Conservation (phyloP, 1,140 invertebrate genomes). For the Dreissena rostriformis region DNA sequence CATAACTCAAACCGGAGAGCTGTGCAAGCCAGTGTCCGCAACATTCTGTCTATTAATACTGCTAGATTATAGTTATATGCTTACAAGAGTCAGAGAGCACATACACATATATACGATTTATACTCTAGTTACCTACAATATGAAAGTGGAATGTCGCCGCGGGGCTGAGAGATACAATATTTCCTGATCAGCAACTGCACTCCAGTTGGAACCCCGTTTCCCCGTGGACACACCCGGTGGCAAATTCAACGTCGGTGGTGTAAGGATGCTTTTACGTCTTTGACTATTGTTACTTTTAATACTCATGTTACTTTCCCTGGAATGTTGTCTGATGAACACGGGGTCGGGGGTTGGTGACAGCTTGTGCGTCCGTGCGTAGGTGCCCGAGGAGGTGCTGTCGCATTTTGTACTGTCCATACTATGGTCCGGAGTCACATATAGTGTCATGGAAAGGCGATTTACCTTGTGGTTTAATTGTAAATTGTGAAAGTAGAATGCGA, state of each 20-base stretch:
- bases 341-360: not conserved
- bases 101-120: no score
- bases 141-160: constrained; percentile 69
- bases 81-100: no score
- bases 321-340: no score
- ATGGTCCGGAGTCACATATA: constrained; percentile 35
- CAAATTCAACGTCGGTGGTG: not conserved
- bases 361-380: not conserved
- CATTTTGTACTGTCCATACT: constrained; percentile 6
- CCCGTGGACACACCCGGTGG: not conserved
- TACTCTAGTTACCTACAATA: constrained; percentile 52
- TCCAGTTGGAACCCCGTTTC: constrained; percentile 36
- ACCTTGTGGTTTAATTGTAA: constrained; percentile 39
- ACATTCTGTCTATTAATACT: no score
- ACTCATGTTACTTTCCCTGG: not conserved
- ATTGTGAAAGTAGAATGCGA: constrained; percentile 45
- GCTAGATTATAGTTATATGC: no score
- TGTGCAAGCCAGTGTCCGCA: no score
- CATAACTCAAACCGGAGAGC: no score
- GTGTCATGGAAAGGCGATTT: constrained; percentile 27
- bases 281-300: constrained; percentile 7
- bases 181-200: constrained; percentile 60
- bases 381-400: not conserved
- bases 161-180: constrained; percentile 59
- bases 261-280: constrained; percentile 13